Evolutionary conservation across 2,888 invertebrate species (phyloP), one percentile per base, ranked within the genome.

Genomic region (Microplitis manilae): DNA sequence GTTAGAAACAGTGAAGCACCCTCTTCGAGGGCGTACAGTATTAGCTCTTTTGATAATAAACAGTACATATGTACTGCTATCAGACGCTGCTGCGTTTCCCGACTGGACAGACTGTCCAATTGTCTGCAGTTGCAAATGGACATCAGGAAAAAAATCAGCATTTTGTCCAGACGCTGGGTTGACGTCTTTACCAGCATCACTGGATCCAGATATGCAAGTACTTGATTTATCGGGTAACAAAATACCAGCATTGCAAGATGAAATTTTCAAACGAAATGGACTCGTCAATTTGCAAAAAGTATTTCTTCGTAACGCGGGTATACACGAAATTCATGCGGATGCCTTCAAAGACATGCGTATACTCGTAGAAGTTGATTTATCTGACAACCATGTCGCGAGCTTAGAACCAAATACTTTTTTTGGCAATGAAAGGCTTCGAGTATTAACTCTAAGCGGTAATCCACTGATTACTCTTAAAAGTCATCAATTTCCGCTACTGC

Each of bases 41-140:
- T 84, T 89, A 76, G 88, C 87, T 81, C 85, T 88, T 71, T 84
- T 89, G 68, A 79, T 88, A 70, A 78, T 87, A 68, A 82, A 87
- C 65, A 81, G 83, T 60, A 86, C 87, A 75, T 86, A 86, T 79
- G 86, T 86, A 6, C 76, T 87, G 68, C 78, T 81, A 64, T 86
- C 87, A 4, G 80, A 82, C 30, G 92, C 92, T 84, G 90, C 91
- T 79, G 92, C 92, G 80, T 92, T 93, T 84, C 93, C 94, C 79
- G 96, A 96, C 90, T 96, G 96, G 96, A 95, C 96, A 73, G 96
- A 96, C 90, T 97, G 96, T 90, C 95, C 96, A 85, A 92, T 94
- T 82, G 94, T 95, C 85, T 97, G 97, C 90, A 94, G 94, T 86
- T 97, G 97, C 92, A 97, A 96, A 91, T 97, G 97, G 97, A 95